These are phyloP conservation scores for Himalopsyche tibetana DNA, from an alignment of 2,888 invertebrate species.

Conservation along the genomic window DNA sequence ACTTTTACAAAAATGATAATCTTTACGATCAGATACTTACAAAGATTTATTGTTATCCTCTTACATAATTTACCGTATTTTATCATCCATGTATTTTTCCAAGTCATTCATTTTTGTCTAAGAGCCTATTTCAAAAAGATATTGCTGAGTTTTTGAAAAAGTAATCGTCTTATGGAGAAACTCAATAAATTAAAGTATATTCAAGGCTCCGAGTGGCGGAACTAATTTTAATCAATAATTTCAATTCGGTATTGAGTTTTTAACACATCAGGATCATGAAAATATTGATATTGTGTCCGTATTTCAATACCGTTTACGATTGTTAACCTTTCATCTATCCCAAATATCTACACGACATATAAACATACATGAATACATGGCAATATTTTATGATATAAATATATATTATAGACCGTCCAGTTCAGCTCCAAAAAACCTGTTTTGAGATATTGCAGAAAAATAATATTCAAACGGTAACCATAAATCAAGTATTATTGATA, in stretches of 20 bases:
- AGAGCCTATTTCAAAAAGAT: not conserved
- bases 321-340: too few species aligned
- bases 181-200: slow-evolving; percentile 3
- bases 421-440: too few species aligned
- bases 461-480: too few species aligned
- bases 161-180: not conserved
- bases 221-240: slow-evolving; percentile 18
- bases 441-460: too few species aligned
- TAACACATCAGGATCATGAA: not conserved
- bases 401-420: too few species aligned
- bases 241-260: not conserved
- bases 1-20: slow-evolving; percentile 21
- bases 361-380: too few species aligned
- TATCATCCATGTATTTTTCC: slow-evolving; percentile 28
- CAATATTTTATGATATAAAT: too few species aligned
- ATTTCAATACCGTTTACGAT: too few species aligned
- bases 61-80: slow-evolving; percentile 10
- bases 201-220: not conserved
- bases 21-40: not conserved
- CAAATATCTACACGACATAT: too few species aligned
- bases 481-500: too few species aligned
- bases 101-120: slow-evolving; percentile 4
- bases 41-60: not conserved
- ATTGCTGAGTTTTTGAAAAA: slow-evolving; percentile 13
- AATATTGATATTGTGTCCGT: not conserved